These are phyloP conservation scores for Resseliella maxima DNA, from an alignment of 2,888 invertebrate species.

Conservation along the genomic window DNA sequence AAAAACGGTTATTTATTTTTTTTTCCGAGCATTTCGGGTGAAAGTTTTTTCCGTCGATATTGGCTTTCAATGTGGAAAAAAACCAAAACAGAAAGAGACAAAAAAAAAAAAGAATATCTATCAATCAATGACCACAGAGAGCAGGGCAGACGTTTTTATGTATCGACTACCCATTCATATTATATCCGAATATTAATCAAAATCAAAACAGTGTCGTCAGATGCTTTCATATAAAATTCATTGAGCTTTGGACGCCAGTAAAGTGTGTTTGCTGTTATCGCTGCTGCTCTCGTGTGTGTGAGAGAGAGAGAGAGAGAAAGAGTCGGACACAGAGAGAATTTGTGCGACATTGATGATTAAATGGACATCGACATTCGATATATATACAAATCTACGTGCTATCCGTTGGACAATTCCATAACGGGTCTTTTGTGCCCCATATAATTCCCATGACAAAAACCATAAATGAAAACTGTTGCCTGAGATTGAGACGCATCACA, in stretches of 20 bases:
- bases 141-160: constrained; percentile 21
- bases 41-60: neutral
- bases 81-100: too few relatives aligned
- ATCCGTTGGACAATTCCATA: neutral
- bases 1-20: neutral
- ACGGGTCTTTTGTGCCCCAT: neutral
- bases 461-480: constrained; percentile 13
- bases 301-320: too few relatives aligned
- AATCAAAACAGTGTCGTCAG: constrained; percentile 41
- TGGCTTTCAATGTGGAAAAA: too few relatives aligned
- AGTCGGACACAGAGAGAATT: too few relatives aligned
- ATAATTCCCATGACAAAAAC: constrained; percentile 7
- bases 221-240: constrained; percentile 42
- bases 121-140: constrained; percentile 33
- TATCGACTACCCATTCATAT: neutral
- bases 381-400: constrained; percentile 30
- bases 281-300: too few relatives aligned
- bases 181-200: constrained; percentile 46
- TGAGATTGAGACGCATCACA: constrained; percentile 3
- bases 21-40: neutral
- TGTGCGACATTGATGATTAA: constrained; percentile 17
- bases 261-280: neutral
- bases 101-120: neutral
- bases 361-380: constrained; percentile 39
- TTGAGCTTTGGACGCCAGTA: neutral